Base-by-base conservation (phyloP, 2,888 invertebrate species). In the Pegoplata infirma region DNA sequence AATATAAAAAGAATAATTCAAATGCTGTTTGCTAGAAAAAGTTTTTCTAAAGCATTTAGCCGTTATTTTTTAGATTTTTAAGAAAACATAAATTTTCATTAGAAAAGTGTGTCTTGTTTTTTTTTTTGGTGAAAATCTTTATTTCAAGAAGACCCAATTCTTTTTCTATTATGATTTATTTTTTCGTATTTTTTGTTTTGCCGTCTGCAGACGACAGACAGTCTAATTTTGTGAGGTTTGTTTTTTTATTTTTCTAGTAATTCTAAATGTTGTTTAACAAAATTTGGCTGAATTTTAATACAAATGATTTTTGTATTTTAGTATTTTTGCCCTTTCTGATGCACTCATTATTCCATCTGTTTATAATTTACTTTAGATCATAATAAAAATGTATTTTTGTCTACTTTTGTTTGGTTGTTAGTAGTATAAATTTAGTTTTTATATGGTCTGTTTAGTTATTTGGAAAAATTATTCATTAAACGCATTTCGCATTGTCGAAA, bases 341-440 rank as follows among this genome's bases (percentile, higher is more conserved):
- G 17, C 17, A 40, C 28, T 32, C 14, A 61, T 67, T 7, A 49
- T 63, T 71, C 78, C 79, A 79, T 79, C 71, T 79, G 75, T 75
- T 79, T 75, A 75, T 49, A 75, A 75, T 79, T 79, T 58, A 71
- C 55, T 71, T 67, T 46, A 75, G 71, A 75, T 71, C 51, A 71
- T 71, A 79, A 75, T 55, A 71, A 61, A 66, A 64, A 32, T 59
- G 53, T 71, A n/a, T n/a, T n/a, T 55, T 74, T 44, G 40, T 71
- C 66, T 79, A 71, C 71, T 75, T 78, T 67, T 61, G 32, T 3
- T 12, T 46, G 36, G 8, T n/a, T 40, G 4, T 55, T 25, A n/a
- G n/a, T n/a, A n/a, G n/a, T 36, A 8, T 36, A n/a, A n/a, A 40
- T 58, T 58, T 19, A 17, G 7, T 36, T 40, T 56, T 19, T 56